Base-by-base conservation (phyloP, 2,113 vertebrate genomes). In the Osmerus mordax region DNA sequence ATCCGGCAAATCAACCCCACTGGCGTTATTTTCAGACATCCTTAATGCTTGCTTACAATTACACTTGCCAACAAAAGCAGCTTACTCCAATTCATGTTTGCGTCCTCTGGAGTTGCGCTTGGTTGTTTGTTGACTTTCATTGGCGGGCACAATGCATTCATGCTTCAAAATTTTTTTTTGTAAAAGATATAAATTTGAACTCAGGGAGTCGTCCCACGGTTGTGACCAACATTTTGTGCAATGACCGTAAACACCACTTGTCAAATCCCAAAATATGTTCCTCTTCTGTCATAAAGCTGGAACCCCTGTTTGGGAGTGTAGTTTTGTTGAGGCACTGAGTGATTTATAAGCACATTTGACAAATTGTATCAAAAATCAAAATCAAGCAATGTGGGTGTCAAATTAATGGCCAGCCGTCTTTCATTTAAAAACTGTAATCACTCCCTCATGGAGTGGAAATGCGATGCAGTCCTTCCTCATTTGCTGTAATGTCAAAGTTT, bases 341-440 rank as follows among this genome's bases (percentile, higher is more conserved):
- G 85, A 87, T 89, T 87, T 86, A 87, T 83, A 79, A 61, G 75
- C 29, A 55, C 68, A 18, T 76, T 83, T 84, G 82, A 88, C 82
- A 88, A 85, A 87, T 83, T 84, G 74, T 79, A 84, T 87, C 74
- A 83, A 79, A 51, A 87, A 84, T 87, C 82, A 82, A 85, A 84
- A 84, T 76, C 41, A 70, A 78, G 75, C 36, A 76, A 74, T 72
- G 78, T 77, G 78, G 79, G 81, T 79, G 81, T 81, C 78, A 78
- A 84, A 86, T 89, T 87, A 87, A 87, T 83, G 76, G 81, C 77
- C 87, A 87, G 75, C 67, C 70, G 78, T 85, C 75, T 87, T 84
- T 79, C 74, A 87, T 90, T 85, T 84, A 66, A 81, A 47, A 84
- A 80, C 84, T 74, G 65, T 87, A 87, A 88, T 88, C 78, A 84